Base-by-base conservation (phyloP, 2,888 invertebrate species). In the Macrostomum cliftonense region DNA sequence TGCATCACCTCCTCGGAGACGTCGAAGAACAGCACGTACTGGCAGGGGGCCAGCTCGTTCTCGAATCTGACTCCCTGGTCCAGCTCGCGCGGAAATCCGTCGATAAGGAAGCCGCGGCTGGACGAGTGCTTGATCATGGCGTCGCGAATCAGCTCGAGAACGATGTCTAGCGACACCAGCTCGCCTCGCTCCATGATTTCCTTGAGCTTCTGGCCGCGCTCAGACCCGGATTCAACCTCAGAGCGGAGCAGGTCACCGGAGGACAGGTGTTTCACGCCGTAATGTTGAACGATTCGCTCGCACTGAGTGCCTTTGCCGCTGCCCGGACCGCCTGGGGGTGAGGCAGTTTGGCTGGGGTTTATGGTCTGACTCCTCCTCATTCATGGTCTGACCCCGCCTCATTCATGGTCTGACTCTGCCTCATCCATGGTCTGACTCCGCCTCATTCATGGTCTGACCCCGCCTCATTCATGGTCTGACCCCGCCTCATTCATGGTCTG, bases 251-350 rank as follows among this genome's bases (percentile, higher is more conserved):
- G 76, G 73, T 95, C 93, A 0, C 93, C 69, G 28, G 66, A 64
- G 52, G 91, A 91, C 55, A 93, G 75, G 71, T 95, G 93, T 16
- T 83, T 82, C 74, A 85, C 88, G 14, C 86, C 86, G 70, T 89
- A 93, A 70, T 85, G 83, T 53, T 78, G 79, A 13, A 89, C 85
- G 63, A 93, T 86, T 66, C 77, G 80, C 57, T 82, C 86, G 73
- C 91, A 91, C 72, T 91, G 89, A 2, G 91, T 93, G 39, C 91
- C 91, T 71, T 93, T 93, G 53, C 93, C 86, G 39, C 85, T 87
- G 1, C 91, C 93, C 0, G 91, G 91, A 1, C 93, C 91, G 47
- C 91, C 91, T 70, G 63, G 2, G 28, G 28, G 4, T 28, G 5
- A 9, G 28, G 5, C 28, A 9, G 28, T 28, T 28, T 28, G 28